These are phyloP conservation scores for Mungos mungo DNA, from an alignment of 2,113 vertebrate genomes.

Conservation along the genomic window DNA sequence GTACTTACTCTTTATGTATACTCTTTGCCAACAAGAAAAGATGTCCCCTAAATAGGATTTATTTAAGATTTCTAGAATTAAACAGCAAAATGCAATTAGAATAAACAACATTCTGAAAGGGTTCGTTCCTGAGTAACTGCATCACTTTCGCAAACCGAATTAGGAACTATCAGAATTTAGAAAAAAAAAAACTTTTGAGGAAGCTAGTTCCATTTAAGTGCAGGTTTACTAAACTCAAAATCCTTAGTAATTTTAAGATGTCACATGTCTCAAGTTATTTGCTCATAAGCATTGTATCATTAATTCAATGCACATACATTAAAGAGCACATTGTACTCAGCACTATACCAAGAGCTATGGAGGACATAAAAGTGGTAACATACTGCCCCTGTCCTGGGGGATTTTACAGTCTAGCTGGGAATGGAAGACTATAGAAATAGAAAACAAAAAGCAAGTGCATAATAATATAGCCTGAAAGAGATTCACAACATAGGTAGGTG, in stretches of 20 bases:
- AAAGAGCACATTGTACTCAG: conserved; percentile 15
- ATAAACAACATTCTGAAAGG: conserved; percentile 66
- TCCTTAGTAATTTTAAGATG: neutral
- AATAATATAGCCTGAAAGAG: conserved; percentile 33
- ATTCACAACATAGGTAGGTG: conserved; percentile 21
- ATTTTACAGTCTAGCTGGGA: neutral
- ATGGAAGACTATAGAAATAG: conserved; percentile 10
- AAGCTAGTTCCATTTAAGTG: conserved; percentile 31
- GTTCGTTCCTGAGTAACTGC: conserved; percentile 39
- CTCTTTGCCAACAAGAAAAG: conserved; percentile 8
- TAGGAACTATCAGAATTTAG: conserved; percentile 47
- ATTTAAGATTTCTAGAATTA: conserved; percentile 68
- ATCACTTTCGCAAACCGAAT: conserved; percentile 69
- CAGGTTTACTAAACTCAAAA: neutral
- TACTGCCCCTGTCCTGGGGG: neutral
- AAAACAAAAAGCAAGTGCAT: conserved; percentile 42
- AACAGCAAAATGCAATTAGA: conserved; percentile 66
- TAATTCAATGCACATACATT: conserved; percentile 30
- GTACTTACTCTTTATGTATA: neutral
- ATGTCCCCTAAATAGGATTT: neutral
- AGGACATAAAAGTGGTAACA: neutral
- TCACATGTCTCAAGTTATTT: neutral
- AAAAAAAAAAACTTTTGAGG: conserved; percentile 40
- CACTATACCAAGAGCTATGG: neutral
- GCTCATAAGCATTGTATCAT: neutral